Evolutionary conservation across 2,888 invertebrate genomes (phyloP).

Genomic region (Antheraea yamamai): DNA sequence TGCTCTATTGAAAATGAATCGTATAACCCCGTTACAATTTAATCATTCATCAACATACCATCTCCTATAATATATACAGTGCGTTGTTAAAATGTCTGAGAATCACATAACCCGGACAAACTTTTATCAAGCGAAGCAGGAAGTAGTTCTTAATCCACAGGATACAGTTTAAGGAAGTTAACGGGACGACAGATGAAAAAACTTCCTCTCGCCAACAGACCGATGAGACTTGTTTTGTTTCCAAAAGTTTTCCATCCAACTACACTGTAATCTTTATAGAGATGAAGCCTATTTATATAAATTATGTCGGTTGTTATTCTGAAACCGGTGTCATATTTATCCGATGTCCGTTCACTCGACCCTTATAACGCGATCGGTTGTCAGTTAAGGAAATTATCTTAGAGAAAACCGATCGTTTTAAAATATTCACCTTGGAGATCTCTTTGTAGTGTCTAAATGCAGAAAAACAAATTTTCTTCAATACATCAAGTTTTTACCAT

Average conservation of each 20-base stretch:
- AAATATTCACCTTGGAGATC: background rate
- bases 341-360: background rate
- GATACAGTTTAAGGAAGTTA: constrained; percentile 16
- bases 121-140: constrained; percentile 12
- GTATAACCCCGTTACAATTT: no score
- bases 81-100: background rate
- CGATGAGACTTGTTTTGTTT: constrained; percentile 20
- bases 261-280: constrained; percentile 2
- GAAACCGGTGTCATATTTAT: background rate
- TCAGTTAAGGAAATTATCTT: background rate
- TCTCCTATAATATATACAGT: background rate
- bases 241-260: constrained; percentile 8
- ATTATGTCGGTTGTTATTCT: background rate
- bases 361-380: background rate
- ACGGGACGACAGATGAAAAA: constrained; percentile 25
- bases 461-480: background rate
- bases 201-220: constrained; percentile 16
- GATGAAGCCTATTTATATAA: constrained; percentile 1
- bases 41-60: no score
- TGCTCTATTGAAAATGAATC: no score
- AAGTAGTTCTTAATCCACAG: constrained; percentile 19
- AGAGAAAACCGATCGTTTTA: background rate
- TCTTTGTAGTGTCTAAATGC: background rate
- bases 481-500: background rate
- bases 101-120: background rate